Percentiles rank a stretch among this genome's conserved stretches.
These are phyloP conservation scores for Drosophila suboccidentalis DNA, from an alignment of 2,888 invertebrate species.

Conservation along the genomic window DNA sequence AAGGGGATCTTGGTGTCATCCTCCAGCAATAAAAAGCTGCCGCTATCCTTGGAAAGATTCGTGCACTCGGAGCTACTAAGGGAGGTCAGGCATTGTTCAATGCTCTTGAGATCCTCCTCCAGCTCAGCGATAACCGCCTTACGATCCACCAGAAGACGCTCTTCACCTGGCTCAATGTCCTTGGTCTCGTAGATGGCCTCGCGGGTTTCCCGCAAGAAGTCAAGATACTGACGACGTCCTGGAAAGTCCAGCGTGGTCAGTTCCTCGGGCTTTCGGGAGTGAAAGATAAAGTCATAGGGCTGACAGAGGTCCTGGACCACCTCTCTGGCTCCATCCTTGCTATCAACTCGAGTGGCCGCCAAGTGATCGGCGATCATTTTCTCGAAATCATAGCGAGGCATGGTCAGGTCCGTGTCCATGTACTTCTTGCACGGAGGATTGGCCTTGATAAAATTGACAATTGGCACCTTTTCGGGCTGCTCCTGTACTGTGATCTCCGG, in stretches of 20 bases:
- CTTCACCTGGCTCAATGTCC: conserved; percentile 57
- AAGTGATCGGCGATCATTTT: conserved; percentile 66
- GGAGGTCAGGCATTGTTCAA: conserved; percentile 83
- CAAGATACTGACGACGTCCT: conserved; percentile 76
- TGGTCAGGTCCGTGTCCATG: conserved; percentile 70
- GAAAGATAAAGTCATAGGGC: conserved; percentile 68
- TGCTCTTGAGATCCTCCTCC: conserved; percentile 83
- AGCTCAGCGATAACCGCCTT: conserved; percentile 72
- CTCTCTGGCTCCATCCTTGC: conserved; percentile 51
- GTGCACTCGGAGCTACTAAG: conserved; percentile 84
- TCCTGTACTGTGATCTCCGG: conserved; percentile 64
- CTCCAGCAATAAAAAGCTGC: conserved; percentile 82
- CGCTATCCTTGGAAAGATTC: conserved; percentile 84
- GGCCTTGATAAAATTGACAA: conserved; percentile 72
- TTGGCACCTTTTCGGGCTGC: conserved; percentile 42
- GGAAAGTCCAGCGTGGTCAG: conserved; percentile 73
- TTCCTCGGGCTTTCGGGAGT: conserved; percentile 71
- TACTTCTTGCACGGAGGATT: conserved; percentile 73
- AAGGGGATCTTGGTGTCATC: conserved; percentile 83
- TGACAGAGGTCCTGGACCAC: conserved; percentile 59
- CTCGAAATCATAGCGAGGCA: conserved; percentile 68
- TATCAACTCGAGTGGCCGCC: conserved; percentile 55
- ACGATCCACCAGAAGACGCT: conserved; percentile 71
- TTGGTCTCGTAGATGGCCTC: conserved; percentile 66
- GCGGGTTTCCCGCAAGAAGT: conserved; percentile 76